Evolutionary conservation across 1,140 invertebrate species (phyloP), one percentile per base, ranked within the genome.

Genomic region (Chionoecetes opilio): DNA sequence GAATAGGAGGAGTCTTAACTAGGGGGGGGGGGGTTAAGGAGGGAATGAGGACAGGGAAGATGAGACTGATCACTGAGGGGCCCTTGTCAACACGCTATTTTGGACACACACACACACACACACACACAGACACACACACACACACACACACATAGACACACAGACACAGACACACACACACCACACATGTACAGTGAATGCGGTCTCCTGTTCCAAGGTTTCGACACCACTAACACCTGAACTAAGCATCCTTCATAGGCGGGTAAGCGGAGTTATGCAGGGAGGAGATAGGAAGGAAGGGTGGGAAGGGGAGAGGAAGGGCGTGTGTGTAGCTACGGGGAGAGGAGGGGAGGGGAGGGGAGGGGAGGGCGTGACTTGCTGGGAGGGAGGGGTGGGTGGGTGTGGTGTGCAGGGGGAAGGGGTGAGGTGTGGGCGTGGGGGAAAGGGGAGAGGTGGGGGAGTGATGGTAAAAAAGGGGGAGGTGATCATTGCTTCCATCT

Each of bases 81-180:
- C 46, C 46, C 46, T 53, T 53, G 46, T 53, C 46, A 53, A 53
- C 46, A 17, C 11, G 0, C 46, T 53, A 53, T 53, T 53, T n/a
- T 53, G 46, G 46, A 53, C 46, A 53, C 46, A 75, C 63, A 63
- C 53, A 63, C 53, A 63, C 53, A 63, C 53, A 63, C 53, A 63
- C 53, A 63, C 53, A 63, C 53, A 63, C 53, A 63, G 8, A 26
- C 63, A 75, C 63, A 75, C 63, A n/a, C 63, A 75, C 63, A 75
- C 63, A 75, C 63, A 75, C 63, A 75, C 63, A 75, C 63, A 75
- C 63, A 75, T 26, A 75, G 21, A 75, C 63, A 75, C 63, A 75
- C 63, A 75, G 21, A 75, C 21, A 21, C 11, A 75, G 21, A 21
- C 63, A 75, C 63, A 75, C 63, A 75, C 63, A 75, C 63, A 75